Evolutionary conservation across 2,888 invertebrate genomes (phyloP).

Genomic region (Elaeidobius kamerunicus): DNA sequence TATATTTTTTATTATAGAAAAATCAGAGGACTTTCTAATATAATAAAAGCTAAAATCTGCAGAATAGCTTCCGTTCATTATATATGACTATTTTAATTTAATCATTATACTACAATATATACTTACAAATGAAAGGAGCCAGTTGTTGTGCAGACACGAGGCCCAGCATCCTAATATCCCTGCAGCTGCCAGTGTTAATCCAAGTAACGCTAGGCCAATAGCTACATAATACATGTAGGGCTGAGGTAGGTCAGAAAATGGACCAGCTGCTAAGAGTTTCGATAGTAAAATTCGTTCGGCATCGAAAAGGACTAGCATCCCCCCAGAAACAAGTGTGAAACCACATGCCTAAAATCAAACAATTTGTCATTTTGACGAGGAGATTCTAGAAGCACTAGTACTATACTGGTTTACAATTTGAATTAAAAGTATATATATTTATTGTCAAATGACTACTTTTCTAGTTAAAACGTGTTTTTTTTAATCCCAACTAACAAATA

Average conservation of each 20-base stretch:
- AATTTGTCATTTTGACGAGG: too few species aligned
- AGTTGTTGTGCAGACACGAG: conserved; percentile 70
- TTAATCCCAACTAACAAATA: too few species aligned
- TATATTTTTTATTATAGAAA: too few species aligned
- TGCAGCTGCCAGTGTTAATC: conserved; percentile 64
- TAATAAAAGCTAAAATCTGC: too few species aligned
- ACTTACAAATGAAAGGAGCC: conserved; percentile 67
- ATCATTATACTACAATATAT: background rate
- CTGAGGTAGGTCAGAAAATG: conserved; percentile 60
- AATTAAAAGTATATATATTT: background rate
- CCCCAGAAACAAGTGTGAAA: conserved; percentile 65
- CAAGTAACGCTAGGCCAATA: conserved; percentile 65
- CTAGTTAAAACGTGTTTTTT: too few species aligned
- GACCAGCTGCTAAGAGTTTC: conserved; percentile 63
- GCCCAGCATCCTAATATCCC: conserved; percentile 81
- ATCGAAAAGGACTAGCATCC: conserved; percentile 70
- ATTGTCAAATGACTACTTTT: too few species aligned
- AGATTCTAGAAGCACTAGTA: too few species aligned
- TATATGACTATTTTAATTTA: too few species aligned
- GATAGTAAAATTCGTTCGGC: conserved; percentile 69
- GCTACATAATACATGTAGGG: conserved; percentile 76
- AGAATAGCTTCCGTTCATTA: too few species aligned
- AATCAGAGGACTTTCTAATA: too few species aligned
- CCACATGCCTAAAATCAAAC: conserved; percentile 63
- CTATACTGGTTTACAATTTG: too few species aligned